These are phyloP conservation scores for Hycleus phaleratus DNA, from an alignment of 1,140 invertebrate species.

Conservation along the genomic window DNA sequence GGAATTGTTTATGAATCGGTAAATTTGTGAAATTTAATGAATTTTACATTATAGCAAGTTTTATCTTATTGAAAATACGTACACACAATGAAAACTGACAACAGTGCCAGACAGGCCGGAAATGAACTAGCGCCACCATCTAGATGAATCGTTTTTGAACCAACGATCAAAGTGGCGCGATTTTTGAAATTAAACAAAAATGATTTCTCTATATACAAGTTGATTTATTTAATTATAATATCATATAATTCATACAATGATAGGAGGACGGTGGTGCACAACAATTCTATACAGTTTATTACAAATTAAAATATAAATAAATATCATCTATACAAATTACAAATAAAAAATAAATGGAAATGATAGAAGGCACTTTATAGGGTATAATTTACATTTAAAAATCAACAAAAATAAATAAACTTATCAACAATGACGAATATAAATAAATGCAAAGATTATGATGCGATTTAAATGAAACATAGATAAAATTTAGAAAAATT, in stretches of 20 bases:
- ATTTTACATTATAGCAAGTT: constrained; percentile 21
- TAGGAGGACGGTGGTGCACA: constrained; percentile 9
- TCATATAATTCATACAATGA: constrained; percentile 9
- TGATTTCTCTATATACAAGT: not conserved
- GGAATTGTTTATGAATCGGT: not conserved
- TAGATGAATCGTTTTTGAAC: no score
- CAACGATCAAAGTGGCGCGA: not conserved
- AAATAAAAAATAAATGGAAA: not conserved
- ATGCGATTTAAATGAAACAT: no score
- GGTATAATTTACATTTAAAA: not conserved
- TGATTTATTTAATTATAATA: constrained; percentile 11
- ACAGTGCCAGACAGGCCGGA: constrained; percentile 27
- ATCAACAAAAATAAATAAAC: no score
- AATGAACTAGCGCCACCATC: constrained; percentile 3
- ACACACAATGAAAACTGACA: constrained; percentile 34
- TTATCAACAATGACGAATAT: no score
- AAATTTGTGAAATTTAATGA: constrained; percentile 12
- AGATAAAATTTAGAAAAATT: not conserved
- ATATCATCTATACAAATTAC: not conserved
- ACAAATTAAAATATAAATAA: constrained; percentile 10
- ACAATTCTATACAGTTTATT: constrained; percentile 12
- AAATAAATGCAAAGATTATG: no score
- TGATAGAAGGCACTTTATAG: constrained; percentile 13
- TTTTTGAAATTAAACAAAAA: not conserved
- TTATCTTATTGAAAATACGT: constrained; percentile 2